phyloP scores from a whole-genome alignment of 2,888 invertebrate species.

The Pharmacophagus antenor region DNA sequence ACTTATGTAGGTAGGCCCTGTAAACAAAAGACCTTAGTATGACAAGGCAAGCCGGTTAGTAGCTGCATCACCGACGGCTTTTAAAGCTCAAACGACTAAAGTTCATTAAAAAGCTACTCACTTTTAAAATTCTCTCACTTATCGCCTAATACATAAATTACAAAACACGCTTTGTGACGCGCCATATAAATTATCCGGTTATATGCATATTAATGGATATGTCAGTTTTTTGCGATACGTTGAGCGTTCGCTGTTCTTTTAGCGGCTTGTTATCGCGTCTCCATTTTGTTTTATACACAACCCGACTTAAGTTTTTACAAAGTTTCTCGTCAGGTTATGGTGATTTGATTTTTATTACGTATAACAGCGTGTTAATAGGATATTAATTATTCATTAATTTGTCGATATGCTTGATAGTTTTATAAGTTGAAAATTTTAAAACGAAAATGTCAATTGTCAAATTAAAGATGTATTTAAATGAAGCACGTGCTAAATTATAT shows the following conservation, averaged over 20 bases:
- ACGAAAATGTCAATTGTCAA: not conserved
- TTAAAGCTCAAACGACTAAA: not conserved
- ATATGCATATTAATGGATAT: conserved; percentile 37
- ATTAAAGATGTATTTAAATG: too few relatives aligned
- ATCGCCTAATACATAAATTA: conserved; percentile 35
- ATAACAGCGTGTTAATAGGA: not conserved
- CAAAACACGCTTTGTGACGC: conserved; percentile 33
- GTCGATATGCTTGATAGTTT: not conserved
- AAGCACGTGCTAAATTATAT: too few relatives aligned
- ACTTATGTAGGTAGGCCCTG: too few relatives aligned
- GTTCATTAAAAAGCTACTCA: conserved; percentile 5
- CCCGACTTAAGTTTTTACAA: conserved; percentile 23
- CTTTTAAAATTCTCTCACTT: conserved; percentile 30
- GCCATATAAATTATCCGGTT: conserved; percentile 36
- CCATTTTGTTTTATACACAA: conserved; percentile 21
- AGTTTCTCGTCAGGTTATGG: not conserved
- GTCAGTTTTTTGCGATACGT: conserved; percentile 34
- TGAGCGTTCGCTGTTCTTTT: conserved; percentile 8
- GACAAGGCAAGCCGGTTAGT: not conserved
- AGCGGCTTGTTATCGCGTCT: conserved; percentile 26
- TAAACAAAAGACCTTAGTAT: not conserved
- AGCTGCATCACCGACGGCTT: not conserved
- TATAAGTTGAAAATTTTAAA: too few relatives aligned
- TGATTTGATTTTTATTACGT: conserved; percentile 1
- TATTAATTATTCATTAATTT: not conserved